Conservation (phyloP, 2,113 vertebrate species). For the Hippotragus niger region DNA sequence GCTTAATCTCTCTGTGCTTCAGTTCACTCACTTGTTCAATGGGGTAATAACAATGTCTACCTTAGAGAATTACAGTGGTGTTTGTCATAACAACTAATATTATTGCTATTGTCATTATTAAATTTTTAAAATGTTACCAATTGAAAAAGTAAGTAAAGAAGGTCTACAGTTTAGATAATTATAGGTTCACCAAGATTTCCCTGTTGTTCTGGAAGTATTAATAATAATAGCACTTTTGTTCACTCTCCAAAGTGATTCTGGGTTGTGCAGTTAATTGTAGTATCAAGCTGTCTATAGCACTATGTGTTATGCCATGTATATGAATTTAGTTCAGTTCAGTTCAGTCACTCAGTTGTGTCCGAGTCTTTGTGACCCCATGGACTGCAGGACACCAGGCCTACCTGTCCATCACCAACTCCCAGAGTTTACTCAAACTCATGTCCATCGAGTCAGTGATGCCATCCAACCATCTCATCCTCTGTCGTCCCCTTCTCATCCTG, state of each 20-base stretch:
- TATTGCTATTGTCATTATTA: neutral
- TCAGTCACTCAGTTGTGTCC: neutral
- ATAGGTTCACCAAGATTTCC: neutral
- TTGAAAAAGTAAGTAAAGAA: neutral
- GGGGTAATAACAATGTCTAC: neutral
- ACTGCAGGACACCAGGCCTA: neutral
- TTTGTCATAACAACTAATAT: neutral
- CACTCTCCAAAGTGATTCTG: neutral
- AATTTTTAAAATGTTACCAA: neutral
- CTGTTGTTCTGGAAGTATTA: neutral
- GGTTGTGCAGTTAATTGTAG: neutral
- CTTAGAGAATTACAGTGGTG: neutral
- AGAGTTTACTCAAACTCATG: neutral
- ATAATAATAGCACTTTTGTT: neutral
- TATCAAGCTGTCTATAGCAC: neutral
- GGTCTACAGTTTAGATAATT: neutral
- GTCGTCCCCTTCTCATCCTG: neutral
- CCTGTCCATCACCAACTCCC: neutral
- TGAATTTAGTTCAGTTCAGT: neutral
- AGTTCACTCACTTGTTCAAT: neutral
- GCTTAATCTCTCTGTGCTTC: neutral
- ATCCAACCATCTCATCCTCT: neutral
- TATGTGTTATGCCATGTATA: neutral
- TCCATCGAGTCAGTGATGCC: neutral
- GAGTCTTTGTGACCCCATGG: neutral